Evolutionary conservation across 2,888 invertebrate genomes (phyloP).

Genomic region (Scaptomyza tumidula): DNA sequence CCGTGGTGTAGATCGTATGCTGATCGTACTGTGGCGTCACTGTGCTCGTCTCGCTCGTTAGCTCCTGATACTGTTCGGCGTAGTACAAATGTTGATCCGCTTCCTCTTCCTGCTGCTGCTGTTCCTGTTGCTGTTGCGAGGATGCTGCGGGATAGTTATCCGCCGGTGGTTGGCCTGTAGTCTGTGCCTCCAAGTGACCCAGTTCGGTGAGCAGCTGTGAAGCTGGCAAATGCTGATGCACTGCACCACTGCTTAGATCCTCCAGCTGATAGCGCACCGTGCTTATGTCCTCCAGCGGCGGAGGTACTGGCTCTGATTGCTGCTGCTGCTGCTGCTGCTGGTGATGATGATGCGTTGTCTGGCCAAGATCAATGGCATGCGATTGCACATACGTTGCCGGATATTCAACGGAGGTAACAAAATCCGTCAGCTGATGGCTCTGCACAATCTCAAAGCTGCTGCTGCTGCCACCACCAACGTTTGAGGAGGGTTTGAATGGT

Average conservation of each 20-base stretch:
- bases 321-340: slow-evolving; percentile 7
- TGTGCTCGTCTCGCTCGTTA: slow-evolving; percentile 39
- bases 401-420: slow-evolving; percentile 89
- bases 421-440: slow-evolving; percentile 89
- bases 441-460: slow-evolving; percentile 84
- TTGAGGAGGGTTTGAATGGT: background rate
- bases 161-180: slow-evolving; percentile 56
- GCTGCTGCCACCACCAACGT: slow-evolving; percentile 7
- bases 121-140: slow-evolving; percentile 67
- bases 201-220: slow-evolving; percentile 80
- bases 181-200: slow-evolving; percentile 53
- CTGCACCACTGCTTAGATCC: slow-evolving; percentile 65
- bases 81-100: slow-evolving; percentile 28
- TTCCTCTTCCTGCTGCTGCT: slow-evolving; percentile 46
- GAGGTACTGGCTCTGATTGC: slow-evolving; percentile 15
- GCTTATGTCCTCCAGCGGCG: slow-evolving; percentile 47
- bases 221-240: slow-evolving; percentile 76
- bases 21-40: slow-evolving; percentile 37
- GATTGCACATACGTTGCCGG: slow-evolving; percentile 89
- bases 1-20: slow-evolving; percentile 40
- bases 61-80: slow-evolving; percentile 57
- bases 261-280: slow-evolving; percentile 75
- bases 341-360: slow-evolving; percentile 69
- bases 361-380: slow-evolving; percentile 84
- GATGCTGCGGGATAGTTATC: slow-evolving; percentile 78